These are phyloP conservation scores for Conger conger DNA, from an alignment of 2,113 vertebrate species.

Conservation along the genomic window DNA sequence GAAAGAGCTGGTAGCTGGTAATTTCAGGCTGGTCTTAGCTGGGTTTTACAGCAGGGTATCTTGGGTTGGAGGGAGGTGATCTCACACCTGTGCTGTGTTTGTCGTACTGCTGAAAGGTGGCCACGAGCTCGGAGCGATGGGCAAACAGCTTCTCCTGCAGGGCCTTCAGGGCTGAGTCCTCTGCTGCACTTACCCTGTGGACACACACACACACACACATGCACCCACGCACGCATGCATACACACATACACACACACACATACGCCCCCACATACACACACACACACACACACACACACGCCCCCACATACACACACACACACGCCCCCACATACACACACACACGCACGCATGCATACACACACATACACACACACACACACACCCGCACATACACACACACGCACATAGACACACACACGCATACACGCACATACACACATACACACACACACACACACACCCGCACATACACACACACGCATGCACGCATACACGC, in stretches of 20 bases:
- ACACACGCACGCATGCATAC: too few species aligned
- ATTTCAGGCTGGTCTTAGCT: too few species aligned
- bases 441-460: constrained; percentile 29
- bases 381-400: not conserved
- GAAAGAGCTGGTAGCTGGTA: too few species aligned
- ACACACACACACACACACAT: constrained; percentile 33
- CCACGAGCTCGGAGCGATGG: constrained; percentile 79
- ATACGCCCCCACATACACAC: not conserved
- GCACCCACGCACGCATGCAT: constrained; percentile 21
- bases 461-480: constrained; percentile 25
- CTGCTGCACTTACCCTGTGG: constrained; percentile 78
- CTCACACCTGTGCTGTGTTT: constrained; percentile 51
- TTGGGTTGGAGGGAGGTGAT: not conserved
- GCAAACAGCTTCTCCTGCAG: constrained; percentile 85
- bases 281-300: too few species aligned
- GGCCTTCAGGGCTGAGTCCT: constrained; percentile 81
- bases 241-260: not conserved
- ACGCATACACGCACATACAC: not conserved
- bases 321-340: too few species aligned
- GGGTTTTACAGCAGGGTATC: too few species aligned
- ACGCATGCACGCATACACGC: not conserved
- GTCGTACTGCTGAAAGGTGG: constrained; percentile 77
- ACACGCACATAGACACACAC: not conserved
- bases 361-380: too few species aligned
- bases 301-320: too few species aligned